Base-by-base conservation (phyloP, 2,888 invertebrate species). In the Salpingus planirostris region DNA sequence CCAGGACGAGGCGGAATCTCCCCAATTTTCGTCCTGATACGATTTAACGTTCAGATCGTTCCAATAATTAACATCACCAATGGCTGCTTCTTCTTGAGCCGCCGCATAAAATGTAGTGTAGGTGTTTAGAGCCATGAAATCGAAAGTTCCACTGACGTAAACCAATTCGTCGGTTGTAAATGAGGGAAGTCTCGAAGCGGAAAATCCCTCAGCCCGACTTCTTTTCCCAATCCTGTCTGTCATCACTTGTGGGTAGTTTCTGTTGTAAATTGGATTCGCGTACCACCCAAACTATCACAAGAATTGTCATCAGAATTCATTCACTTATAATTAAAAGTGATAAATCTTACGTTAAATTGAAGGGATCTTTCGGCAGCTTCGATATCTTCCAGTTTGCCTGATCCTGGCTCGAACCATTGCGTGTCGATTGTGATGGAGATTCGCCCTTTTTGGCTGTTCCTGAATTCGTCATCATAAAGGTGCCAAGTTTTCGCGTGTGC, bases 171-270 rank as follows among this genome's bases (percentile, higher is more conserved):
- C 63, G 0, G 47, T 11, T 1, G 71, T 74, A 49, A 80, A 77
- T 31, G 53, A 51, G 0, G 80, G 80, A 2, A 82, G 62, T 6
- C 79, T 69, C 1, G 79, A 77, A 7, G 67, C 62, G 0, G 60
- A 52, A 46, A 67, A 78, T 3, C 73, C 71, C 52, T 79, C 74
- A 8, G 59, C 56, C 27, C 57, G 64, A 36, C 78, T 80, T 22
- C 72, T 67, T 2, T 64, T 60, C 27, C 64, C 67, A 10, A 44
- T 29, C 2, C 69, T 61, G 13, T 66, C 59, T 27, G 73, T 70
- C 77, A 81, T 78, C 1, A 74, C 49, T 21, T 65, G 57, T 1
- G 80, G 80, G 52, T 79, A 81, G 57, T 78, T 74, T 2, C 80
- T 80, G 0, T 60, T 50, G 34, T 38, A 36, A 29, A 43, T 36